Conservation (phyloP, 2,797 vertebrate species). For the Psittacula echo region DNA sequence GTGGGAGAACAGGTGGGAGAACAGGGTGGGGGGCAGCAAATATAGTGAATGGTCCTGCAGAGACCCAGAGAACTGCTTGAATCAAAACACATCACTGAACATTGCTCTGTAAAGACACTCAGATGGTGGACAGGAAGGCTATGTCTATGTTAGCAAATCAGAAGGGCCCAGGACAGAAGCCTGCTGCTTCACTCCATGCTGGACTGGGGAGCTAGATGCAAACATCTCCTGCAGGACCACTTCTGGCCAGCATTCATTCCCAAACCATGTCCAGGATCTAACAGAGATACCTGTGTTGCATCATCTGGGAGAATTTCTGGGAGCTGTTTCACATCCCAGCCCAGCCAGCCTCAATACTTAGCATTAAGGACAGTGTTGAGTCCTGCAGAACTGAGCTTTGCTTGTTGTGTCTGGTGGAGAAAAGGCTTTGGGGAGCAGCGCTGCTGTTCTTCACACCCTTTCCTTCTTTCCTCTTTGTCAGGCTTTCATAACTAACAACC, state of each 20-base stretch:
- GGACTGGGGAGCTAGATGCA: background rate
- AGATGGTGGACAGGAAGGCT: background rate
- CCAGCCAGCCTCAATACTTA: background rate
- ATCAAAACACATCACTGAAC: background rate
- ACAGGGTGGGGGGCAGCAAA: background rate
- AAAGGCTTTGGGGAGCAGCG: background rate
- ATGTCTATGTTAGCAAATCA: background rate
- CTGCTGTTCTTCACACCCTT: background rate
- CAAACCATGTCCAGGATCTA: background rate
- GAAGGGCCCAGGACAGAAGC: background rate
- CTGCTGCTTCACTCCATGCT: background rate
- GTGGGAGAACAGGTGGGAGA: background rate
- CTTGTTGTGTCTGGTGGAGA: background rate
- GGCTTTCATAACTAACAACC: background rate
- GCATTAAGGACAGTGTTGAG: background rate
- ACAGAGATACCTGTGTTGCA: background rate
- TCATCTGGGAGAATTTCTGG: background rate
- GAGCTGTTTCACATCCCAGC: background rate
- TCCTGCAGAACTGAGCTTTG: background rate
- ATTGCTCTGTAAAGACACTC: background rate
- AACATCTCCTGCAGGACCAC: background rate
- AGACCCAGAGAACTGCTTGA: background rate
- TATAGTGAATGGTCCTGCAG: background rate
- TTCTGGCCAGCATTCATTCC: background rate
- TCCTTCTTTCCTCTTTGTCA: background rate